Conservation (phyloP, 2,888 invertebrate species). For the Ischnus inquisitorius region DNA sequence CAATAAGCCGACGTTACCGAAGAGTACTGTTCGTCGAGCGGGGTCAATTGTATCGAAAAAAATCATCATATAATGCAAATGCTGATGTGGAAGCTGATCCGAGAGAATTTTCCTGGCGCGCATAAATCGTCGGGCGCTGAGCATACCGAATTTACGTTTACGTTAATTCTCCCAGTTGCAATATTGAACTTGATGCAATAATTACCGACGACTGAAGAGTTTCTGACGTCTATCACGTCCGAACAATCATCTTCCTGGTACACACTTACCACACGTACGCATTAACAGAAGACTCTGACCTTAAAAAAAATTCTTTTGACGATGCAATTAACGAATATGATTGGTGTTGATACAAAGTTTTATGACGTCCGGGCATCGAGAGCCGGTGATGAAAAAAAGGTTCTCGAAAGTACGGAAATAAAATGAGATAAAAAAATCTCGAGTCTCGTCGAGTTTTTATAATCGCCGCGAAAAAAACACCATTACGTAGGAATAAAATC, state of each 20-base stretch:
- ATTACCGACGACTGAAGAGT: not conserved
- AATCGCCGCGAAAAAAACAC: not conserved
- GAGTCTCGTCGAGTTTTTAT: not conserved
- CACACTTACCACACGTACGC: not conserved
- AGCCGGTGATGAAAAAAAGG: not conserved
- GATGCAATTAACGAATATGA: not conserved
- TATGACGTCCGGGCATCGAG: not conserved
- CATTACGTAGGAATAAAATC: not conserved
- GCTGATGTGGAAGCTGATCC: not conserved
- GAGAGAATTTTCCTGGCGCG: not conserved
- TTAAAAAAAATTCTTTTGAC: not conserved
- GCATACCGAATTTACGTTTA: not conserved
- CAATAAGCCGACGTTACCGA: not conserved
- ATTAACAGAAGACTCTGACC: not conserved
- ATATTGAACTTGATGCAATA: not conserved
- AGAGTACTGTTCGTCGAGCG: not conserved
- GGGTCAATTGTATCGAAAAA: not conserved
- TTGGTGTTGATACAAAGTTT: not conserved
- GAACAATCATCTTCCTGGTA: slow-evolving; percentile 6
- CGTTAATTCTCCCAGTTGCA: not conserved
- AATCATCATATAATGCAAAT: not conserved
- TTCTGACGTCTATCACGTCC: not conserved
- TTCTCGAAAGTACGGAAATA: not conserved
- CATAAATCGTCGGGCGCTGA: not conserved
- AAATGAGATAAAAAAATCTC: not conserved